Conservation (phyloP, 2,797 vertebrate species). For the Xerus rutilus region DNA sequence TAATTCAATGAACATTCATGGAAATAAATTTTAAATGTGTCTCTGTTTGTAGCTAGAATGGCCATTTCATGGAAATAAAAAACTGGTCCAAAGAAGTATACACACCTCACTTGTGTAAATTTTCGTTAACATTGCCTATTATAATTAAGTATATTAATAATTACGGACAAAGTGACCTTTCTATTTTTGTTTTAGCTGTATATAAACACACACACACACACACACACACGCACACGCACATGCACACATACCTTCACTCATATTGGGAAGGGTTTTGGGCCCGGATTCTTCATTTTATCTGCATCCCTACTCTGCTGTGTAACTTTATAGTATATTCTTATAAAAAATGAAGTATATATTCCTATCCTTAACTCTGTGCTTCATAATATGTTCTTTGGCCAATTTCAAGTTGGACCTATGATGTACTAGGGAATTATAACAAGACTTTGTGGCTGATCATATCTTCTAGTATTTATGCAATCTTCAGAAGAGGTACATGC, state of each 20-base stretch:
- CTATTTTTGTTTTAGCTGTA: background rate
- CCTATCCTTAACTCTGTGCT: background rate
- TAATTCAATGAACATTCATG: background rate
- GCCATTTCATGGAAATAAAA: background rate
- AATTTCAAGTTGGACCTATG: background rate
- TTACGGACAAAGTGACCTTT: background rate
- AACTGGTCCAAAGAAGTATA: background rate
- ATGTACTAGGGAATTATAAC: background rate
- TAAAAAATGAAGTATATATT: background rate
- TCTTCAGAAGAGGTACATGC: background rate
- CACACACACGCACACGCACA: background rate
- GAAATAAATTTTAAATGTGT: background rate
- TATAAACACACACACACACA: background rate
- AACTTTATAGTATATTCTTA: background rate
- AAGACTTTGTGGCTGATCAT: background rate
- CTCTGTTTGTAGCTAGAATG: background rate
- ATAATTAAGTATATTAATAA: background rate
- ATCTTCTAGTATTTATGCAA: too few relatives aligned
- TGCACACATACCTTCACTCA: too few relatives aligned
- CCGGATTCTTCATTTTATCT: background rate
- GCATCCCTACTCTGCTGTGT: background rate
- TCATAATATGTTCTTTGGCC: background rate
- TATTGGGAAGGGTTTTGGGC: background rate
- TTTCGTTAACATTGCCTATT: background rate
- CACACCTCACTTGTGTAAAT: background rate